These are phyloP conservation scores for Neocrepidodera transversa DNA, from an alignment of 2,888 invertebrate genomes.

Conservation along the genomic window DNA sequence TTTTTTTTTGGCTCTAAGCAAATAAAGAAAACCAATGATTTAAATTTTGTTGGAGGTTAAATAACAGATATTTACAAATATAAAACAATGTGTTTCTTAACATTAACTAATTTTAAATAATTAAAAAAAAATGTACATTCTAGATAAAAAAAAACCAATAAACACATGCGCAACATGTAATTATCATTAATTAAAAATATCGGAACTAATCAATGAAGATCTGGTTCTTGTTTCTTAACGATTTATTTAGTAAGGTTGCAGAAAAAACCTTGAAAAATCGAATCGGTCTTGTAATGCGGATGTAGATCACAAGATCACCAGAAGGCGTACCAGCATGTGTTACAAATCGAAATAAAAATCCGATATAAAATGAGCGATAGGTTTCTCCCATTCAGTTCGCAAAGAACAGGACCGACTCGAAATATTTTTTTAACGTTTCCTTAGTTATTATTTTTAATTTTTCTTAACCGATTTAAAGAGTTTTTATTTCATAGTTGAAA, in stretches of 20 bases:
- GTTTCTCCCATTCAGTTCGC: neutral
- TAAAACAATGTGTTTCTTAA: too few relatives aligned
- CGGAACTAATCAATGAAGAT: constrained; percentile 14
- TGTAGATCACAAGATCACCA: constrained; percentile 10
- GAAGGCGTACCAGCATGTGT: constrained; percentile 1
- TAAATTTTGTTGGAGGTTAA: too few relatives aligned
- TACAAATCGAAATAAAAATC: neutral
- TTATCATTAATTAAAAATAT: constrained; percentile 8
- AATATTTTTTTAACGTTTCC: too few relatives aligned
- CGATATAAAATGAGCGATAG: neutral
- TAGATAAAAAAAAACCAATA: too few relatives aligned
- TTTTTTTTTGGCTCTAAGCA: too few relatives aligned
- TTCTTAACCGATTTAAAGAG: too few relatives aligned
- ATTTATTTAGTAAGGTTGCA: constrained; percentile 18
- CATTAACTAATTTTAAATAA: too few relatives aligned
- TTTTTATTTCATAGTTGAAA: too few relatives aligned
- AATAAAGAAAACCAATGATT: too few relatives aligned
- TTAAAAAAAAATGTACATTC: too few relatives aligned
- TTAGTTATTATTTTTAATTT: too few relatives aligned
- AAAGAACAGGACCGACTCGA: neutral
- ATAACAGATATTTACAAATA: too few relatives aligned
- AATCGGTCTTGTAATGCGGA: constrained; percentile 4
- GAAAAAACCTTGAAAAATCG: constrained; percentile 16
- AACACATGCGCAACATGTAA: neutral
- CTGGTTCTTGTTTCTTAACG: constrained; percentile 16